These are phyloP conservation scores for Chironomus tentans DNA, from an alignment of 2,888 invertebrate genomes.

Conservation along the genomic window DNA sequence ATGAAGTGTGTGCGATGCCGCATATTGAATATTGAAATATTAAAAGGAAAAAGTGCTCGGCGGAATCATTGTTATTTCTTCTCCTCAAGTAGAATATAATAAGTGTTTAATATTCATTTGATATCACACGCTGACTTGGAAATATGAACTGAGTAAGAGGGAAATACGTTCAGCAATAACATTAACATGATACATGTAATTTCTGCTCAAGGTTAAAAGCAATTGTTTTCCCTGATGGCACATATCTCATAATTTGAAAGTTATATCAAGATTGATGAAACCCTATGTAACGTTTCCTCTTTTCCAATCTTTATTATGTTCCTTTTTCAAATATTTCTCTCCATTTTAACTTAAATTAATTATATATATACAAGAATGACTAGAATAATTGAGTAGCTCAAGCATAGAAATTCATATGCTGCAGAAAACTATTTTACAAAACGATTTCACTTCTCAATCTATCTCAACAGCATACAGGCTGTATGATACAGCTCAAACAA, in stretches of 20 bases:
- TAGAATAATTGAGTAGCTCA: conserved; percentile 22
- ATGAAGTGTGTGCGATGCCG: neutral
- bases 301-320: too few species aligned
- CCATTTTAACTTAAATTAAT: conserved; percentile 18
- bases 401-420: neutral
- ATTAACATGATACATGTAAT: conserved; percentile 14
- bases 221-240: conserved; percentile 13
- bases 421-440: too few species aligned
- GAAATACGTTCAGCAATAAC: neutral
- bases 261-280: neutral
- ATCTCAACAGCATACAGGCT: too few species aligned
- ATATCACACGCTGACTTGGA: neutral
- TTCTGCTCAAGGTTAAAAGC: conserved; percentile 11
- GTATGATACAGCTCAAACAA: too few species aligned
- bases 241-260: neutral
- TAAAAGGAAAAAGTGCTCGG: neutral
- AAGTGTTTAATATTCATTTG: conserved; percentile 11
- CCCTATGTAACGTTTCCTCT: too few species aligned
- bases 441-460: neutral
- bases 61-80: neutral
- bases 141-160: neutral
- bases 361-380: conserved; percentile 23
- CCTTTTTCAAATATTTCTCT: neutral
- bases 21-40: neutral
- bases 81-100: neutral